A percentile compares a stretch with the other conserved stretches of the same genome.
phyloP scores from a whole-genome alignment of 2,113 vertebrate species.

The Pampusana beccarii region DNA sequence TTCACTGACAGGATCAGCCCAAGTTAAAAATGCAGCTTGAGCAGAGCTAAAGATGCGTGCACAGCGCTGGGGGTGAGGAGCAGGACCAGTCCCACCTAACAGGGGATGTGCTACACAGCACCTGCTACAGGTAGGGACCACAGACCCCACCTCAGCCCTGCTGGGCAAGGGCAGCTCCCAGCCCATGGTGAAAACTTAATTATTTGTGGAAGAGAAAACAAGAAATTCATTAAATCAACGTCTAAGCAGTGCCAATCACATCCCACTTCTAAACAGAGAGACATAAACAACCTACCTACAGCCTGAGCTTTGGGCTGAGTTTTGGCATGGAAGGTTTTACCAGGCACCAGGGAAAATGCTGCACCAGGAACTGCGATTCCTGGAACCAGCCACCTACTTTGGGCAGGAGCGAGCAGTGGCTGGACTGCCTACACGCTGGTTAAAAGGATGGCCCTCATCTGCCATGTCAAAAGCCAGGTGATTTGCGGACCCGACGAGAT shows the following conservation, averaged over 20 bases:
- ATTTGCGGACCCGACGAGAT: neutral
- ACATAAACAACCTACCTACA: neutral
- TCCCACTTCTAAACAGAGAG: neutral
- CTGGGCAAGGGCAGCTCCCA: neutral
- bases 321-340: neutral
- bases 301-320: neutral
- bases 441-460: neutral
- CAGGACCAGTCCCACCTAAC: neutral
- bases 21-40: neutral
- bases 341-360: neutral
- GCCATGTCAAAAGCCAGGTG: neutral
- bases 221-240: neutral
- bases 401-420: neutral
- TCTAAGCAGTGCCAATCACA: neutral
- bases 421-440: neutral
- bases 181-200: fast-evolving
- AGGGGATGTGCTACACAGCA: neutral
- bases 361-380: neutral
- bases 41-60: neutral
- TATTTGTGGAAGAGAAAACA: neutral
- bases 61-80: neutral
- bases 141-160: neutral
- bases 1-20: neutral
- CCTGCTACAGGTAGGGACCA: neutral
- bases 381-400: neutral